These are phyloP conservation scores for Colinus virginianus DNA, from an alignment of 2,113 vertebrate genomes.

Conservation along the genomic window DNA sequence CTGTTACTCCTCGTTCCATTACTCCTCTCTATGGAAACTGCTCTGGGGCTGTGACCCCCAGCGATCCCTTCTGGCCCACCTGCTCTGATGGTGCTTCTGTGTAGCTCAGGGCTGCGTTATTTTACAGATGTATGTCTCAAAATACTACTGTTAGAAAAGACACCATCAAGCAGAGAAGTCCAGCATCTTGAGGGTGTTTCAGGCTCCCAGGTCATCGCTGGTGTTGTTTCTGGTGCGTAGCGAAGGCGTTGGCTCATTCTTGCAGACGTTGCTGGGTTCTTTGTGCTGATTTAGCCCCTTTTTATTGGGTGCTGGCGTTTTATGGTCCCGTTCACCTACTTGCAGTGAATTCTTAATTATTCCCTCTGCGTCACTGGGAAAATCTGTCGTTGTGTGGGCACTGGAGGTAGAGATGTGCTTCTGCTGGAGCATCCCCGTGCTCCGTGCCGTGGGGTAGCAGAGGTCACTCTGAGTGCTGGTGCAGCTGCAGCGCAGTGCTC, in stretches of 20 bases:
- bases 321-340: neutral
- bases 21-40: neutral
- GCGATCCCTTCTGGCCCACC: no score
- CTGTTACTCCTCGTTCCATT: no score
- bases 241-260: no score
- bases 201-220: neutral
- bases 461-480: no score
- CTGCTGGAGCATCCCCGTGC: neutral
- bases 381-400: constrained; percentile 35
- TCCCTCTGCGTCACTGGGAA: constrained; percentile 1
- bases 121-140: neutral
- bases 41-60: neutral
- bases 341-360: constrained; percentile 60
- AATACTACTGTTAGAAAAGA: neutral
- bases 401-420: constrained; percentile 46
- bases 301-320: constrained; percentile 36
- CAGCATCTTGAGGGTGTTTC: neutral
- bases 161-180: neutral
- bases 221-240: neutral
- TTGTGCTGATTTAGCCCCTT: constrained; percentile 4
- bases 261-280: neutral
- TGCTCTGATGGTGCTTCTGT: neutral
- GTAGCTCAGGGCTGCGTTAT: neutral
- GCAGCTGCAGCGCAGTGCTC: neutral
- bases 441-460: no score